phyloP scores from a whole-genome alignment of 53 echinoderm and acorn worm genomes.

The Luidia sarsii region DNA sequence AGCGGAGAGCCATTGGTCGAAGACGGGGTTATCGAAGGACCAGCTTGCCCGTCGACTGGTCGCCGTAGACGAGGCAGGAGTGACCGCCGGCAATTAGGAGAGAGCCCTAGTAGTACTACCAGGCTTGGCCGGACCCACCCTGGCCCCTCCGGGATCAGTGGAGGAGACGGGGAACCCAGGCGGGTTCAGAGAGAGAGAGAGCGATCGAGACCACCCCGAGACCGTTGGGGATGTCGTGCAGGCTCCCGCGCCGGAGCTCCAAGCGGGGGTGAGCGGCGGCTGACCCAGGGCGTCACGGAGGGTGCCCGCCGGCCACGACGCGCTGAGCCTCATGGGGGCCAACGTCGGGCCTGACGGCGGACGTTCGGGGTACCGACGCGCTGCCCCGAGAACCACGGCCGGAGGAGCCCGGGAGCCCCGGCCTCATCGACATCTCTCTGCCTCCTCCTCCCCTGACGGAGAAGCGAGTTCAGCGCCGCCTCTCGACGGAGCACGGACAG shows the following conservation, averaged over 20 bases:
- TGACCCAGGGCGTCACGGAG: not conserved
- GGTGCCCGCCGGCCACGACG: not conserved
- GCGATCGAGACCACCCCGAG: not conserved
- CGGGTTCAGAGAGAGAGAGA: not conserved
- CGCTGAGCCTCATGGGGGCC: not conserved
- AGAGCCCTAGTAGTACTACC: not conserved
- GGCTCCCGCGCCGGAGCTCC: slow-evolving; percentile 36
- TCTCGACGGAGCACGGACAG: slow-evolving; percentile 27
- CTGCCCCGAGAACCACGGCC: no score
- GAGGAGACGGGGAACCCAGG: not conserved
- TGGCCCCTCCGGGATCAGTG: no score
- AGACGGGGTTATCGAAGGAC: slow-evolving; percentile 51
- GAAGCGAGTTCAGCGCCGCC: not conserved
- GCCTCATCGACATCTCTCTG: no score
- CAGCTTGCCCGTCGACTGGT: slow-evolving; percentile 16
- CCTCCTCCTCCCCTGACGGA: not conserved
- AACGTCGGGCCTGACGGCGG: slow-evolving; percentile 5
- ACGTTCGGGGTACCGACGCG: not conserved
- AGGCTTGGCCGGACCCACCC: not conserved
- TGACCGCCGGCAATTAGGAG: not conserved
- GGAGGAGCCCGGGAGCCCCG: not conserved
- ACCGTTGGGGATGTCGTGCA: slow-evolving; percentile 30
- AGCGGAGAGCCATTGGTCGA: slow-evolving; percentile 40
- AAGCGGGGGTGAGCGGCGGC: not conserved
- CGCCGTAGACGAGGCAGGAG: not conserved